phyloP scores from a whole-genome alignment of 2,888 invertebrate species.

The Sphinx pinastri region DNA sequence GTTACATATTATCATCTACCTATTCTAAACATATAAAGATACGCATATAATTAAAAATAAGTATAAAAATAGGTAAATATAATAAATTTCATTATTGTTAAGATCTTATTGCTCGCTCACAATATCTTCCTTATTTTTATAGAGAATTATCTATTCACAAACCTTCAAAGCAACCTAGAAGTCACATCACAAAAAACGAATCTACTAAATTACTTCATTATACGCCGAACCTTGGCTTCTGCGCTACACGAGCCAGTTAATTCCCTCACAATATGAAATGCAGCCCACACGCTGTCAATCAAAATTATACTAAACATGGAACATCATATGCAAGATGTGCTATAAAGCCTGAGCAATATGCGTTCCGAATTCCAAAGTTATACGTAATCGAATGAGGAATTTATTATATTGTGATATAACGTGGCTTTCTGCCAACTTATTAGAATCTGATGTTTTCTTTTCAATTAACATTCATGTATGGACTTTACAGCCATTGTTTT shows the following conservation, averaged over 20 bases:
- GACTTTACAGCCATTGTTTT: no score
- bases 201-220: neutral
- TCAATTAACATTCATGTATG: no score
- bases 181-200: neutral
- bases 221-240: slow-evolving; percentile 6
- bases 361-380: slow-evolving; percentile 3
- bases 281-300: slow-evolving; percentile 16
- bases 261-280: neutral
- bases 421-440: neutral
- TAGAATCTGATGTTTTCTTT: no score
- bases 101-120: neutral
- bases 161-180: slow-evolving; percentile 6
- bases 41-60: no score
- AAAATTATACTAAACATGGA: neutral
- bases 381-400: neutral
- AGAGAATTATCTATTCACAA: neutral
- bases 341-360: neutral
- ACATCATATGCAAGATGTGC: neutral
- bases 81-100: no score
- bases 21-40: no score
- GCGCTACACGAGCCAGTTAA: slow-evolving; percentile 5
- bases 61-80: no score
- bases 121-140: slow-evolving; percentile 1
- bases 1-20: no score
- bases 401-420: neutral